Evolutionary conservation across 2,797 vertebrate genomes (phyloP).

Genomic region (Oreortyx pictus): DNA sequence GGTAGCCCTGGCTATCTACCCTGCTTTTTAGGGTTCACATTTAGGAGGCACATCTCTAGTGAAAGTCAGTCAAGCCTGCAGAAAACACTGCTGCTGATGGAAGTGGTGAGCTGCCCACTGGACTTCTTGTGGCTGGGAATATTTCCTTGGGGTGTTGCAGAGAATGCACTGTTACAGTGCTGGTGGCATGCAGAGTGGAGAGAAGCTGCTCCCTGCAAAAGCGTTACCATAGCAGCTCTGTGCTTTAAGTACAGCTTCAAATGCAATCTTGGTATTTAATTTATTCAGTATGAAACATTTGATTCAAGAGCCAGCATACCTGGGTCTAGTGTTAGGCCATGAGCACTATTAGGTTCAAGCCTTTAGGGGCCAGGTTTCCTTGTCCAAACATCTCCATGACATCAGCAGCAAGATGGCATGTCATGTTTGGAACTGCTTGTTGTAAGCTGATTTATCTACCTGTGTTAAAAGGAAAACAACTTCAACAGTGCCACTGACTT

Average conservation of each 20-base stretch:
- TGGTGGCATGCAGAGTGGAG: not conserved
- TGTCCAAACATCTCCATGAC: not conserved
- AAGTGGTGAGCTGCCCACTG: not conserved
- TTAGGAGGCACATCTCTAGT: not conserved
- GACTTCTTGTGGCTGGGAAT: not conserved
- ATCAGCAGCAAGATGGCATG: accelerated
- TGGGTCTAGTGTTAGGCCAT: not conserved
- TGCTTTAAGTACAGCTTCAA: not conserved
- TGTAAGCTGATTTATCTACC: not conserved
- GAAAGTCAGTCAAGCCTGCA: not conserved
- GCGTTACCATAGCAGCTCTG: not conserved
- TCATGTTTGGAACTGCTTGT: not conserved
- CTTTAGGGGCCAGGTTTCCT: not conserved
- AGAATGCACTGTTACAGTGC: not conserved
- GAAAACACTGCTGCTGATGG: not conserved
- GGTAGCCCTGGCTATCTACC: not conserved
- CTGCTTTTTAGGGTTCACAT: accelerated
- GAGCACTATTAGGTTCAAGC: not conserved
- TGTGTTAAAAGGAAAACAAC: not conserved
- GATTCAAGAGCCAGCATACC: accelerated
- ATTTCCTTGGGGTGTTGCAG: not conserved
- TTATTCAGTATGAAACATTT: not conserved
- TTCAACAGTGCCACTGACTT: not conserved
- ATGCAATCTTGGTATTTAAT: not conserved
- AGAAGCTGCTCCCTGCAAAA: not conserved